Evolutionary conservation across 2,113 vertebrate species (phyloP).

Genomic region (Cephalophus harveyi): DNA sequence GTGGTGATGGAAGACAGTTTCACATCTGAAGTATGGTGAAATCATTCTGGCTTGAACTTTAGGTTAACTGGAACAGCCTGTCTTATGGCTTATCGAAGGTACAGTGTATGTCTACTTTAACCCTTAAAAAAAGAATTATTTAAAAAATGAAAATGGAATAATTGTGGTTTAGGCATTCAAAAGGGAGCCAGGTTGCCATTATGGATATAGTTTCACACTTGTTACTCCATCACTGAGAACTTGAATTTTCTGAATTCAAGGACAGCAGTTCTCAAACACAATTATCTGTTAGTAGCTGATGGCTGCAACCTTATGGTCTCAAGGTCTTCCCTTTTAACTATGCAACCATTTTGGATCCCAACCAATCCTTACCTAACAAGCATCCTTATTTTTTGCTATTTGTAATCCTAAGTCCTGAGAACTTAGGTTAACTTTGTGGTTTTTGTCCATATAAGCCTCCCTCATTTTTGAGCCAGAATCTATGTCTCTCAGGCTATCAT

Average conservation of each 20-base stretch:
- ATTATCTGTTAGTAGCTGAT: not conserved
- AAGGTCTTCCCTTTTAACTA: not conserved
- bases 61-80: not conserved
- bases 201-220: not conserved
- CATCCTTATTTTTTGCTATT: not conserved
- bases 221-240: not conserved
- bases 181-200: not conserved
- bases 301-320: not conserved
- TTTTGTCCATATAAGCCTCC: not conserved
- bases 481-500: not conserved
- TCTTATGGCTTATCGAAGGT: not conserved
- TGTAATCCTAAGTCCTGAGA: not conserved
- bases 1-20: not conserved
- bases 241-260: not conserved
- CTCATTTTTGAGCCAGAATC: not conserved
- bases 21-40: not conserved
- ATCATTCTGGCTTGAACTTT: not conserved
- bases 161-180: not conserved
- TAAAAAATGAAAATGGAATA: not conserved
- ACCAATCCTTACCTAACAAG: not conserved
- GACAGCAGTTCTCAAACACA: not conserved
- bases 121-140: not conserved
- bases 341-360: not conserved
- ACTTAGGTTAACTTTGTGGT: not conserved
- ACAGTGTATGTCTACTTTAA: not conserved